Conservation (phyloP, 2,888 invertebrate genomes). For the Hyposoter dolosus region DNA sequence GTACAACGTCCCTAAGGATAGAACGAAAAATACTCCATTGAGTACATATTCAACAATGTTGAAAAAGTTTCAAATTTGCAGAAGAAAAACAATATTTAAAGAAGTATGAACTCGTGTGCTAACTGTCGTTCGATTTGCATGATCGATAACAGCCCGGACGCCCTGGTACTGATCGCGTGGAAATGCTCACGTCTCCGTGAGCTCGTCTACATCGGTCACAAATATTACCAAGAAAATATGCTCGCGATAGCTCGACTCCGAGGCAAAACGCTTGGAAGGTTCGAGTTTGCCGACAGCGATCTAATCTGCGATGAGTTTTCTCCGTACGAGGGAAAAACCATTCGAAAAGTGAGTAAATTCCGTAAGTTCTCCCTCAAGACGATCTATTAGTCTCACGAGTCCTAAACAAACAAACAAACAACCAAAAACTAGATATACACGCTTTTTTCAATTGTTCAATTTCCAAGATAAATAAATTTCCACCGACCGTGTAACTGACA, state of each 20-base stretch:
- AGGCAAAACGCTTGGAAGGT: constrained; percentile 86
- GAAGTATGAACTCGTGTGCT: not conserved
- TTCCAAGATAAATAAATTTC: too few relatives aligned
- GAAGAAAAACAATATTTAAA: not conserved
- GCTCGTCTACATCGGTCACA: constrained; percentile 87
- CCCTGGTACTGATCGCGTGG: constrained; percentile 89
- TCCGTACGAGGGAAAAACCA: constrained; percentile 75
- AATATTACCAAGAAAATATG: constrained; percentile 88
- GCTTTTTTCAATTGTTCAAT: too few relatives aligned
- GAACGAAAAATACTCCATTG: not conserved
- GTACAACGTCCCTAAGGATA: not conserved
- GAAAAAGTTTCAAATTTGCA: not conserved
- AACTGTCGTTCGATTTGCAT: not conserved
- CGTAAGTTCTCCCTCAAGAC: not conserved
- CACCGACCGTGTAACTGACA: too few relatives aligned
- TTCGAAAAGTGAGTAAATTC: constrained; percentile 77
- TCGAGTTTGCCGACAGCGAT: constrained; percentile 87
- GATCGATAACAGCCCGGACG: constrained; percentile 85
- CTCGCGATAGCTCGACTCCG: constrained; percentile 89
- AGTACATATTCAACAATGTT: not conserved
- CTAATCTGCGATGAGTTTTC: constrained; percentile 79
- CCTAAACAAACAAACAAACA: too few relatives aligned
- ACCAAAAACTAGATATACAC: too few relatives aligned
- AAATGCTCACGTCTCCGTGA: constrained; percentile 87
- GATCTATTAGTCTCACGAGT: too few relatives aligned